A percentile compares a stretch with the other conserved stretches of the same genome.
phyloP scores from a whole-genome alignment of 2,113 vertebrate species.

The Suncus etruscus region DNA sequence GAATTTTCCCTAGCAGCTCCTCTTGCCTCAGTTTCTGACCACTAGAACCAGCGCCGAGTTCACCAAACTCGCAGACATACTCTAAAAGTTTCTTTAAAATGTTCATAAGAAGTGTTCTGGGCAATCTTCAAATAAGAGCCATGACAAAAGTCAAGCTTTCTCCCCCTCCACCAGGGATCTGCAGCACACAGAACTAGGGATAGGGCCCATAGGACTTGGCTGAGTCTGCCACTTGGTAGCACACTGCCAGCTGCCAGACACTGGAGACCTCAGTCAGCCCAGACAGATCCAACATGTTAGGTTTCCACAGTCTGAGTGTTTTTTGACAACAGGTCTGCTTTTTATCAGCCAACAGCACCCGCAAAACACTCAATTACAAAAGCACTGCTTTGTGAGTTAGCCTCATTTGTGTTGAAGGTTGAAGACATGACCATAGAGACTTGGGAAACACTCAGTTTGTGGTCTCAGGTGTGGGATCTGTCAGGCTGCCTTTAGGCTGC shows the following conservation, averaged over 20 bases:
- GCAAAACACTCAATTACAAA: not conserved
- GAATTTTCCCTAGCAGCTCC: not conserved
- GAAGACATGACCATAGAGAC: not conserved
- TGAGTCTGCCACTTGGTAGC: fast-evolving
- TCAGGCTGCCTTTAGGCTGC: not conserved
- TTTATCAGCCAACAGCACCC: slow-evolving; percentile 41
- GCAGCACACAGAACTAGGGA: not conserved
- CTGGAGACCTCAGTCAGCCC: not conserved
- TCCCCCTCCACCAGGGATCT: too few species aligned
- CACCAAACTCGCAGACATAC: not conserved
- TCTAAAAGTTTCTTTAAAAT: not conserved
- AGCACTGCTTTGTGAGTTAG: not conserved
- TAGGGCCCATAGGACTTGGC: not conserved
- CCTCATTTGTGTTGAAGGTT: not conserved
- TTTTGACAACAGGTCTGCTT: slow-evolving; percentile 23
- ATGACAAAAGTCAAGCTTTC: not conserved
- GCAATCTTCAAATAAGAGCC: fast-evolving
- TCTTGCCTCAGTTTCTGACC: not conserved
- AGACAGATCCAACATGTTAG: not conserved
- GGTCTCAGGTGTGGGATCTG: not conserved
- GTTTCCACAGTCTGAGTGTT: slow-evolving; percentile 10
- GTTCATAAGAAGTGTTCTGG: not conserved
- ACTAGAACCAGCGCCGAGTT: not conserved
- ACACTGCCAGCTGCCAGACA: not conserved
- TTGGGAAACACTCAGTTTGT: fast-evolving